A percentile compares a stretch with the other conserved stretches of the same genome.
phyloP scores from a whole-genome alignment of 2,888 invertebrate genomes.

The Pristionchus maxplancki region DNA sequence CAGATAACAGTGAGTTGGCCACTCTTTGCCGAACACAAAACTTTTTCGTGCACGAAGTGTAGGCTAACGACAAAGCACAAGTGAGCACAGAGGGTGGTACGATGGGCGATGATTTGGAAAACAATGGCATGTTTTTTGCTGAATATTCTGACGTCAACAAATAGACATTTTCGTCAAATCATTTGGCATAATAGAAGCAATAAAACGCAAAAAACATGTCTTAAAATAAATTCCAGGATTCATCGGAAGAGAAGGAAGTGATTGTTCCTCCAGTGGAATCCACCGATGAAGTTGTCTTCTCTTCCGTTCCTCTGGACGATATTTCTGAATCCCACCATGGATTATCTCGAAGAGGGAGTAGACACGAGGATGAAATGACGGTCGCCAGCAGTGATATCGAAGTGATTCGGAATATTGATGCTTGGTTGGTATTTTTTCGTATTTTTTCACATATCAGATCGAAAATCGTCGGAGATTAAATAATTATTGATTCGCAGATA shows the following conservation, averaged over 20 bases:
- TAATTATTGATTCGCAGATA: background rate
- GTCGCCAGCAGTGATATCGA: constrained; percentile 74
- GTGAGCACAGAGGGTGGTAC: background rate
- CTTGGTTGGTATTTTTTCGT: constrained; percentile 61
- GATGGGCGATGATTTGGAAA: background rate
- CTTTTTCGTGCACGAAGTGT: background rate
- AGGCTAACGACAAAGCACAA: background rate
- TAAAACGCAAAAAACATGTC: too few species aligned
- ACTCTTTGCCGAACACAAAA: constrained; percentile 1
- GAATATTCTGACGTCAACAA: background rate
- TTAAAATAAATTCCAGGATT: background rate
- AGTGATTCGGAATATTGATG: constrained; percentile 67
- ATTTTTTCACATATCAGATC: background rate
- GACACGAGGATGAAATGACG: constrained; percentile 65
- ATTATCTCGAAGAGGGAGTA: constrained; percentile 39
- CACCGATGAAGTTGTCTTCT: constrained; percentile 12
- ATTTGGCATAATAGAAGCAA: too few species aligned
- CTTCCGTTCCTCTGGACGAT: constrained; percentile 23
- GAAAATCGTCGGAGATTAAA: background rate
- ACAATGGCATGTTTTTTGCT: background rate
- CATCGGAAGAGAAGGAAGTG: constrained; percentile 9
- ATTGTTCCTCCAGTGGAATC: background rate
- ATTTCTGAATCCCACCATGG: background rate
- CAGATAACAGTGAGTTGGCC: background rate
- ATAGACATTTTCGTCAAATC: background rate